Conservation (phyloP, 2,113 vertebrate species). For the Uropsilus gracilis region DNA sequence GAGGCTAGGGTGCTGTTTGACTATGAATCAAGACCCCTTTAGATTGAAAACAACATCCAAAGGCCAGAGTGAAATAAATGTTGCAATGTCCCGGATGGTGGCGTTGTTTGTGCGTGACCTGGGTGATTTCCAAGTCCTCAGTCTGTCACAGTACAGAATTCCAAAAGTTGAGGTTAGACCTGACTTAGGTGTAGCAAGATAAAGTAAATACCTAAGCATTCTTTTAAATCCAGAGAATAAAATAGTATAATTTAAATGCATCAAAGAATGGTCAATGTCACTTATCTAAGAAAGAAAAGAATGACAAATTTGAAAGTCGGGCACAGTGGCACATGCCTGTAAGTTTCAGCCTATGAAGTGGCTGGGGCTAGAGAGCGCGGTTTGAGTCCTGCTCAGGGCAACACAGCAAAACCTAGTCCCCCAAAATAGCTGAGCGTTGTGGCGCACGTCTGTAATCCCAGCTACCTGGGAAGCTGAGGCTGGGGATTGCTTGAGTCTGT, state of each 20-base stretch:
- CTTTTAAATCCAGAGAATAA: not conserved
- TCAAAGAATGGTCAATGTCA: not conserved
- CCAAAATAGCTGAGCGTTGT: no score
- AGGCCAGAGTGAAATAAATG: not conserved
- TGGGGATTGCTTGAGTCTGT: no score
- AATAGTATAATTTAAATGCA: not conserved
- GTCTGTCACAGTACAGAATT: not conserved
- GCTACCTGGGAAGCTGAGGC: no score
- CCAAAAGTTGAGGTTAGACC: not conserved
- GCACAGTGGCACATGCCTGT: no score
- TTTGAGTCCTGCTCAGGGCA: no score
- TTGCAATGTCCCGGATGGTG: not conserved
- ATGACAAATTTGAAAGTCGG: no score
- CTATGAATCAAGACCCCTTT: not conserved
- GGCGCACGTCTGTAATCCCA: no score
- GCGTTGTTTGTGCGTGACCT: not conserved
- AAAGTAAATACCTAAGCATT: not conserved
- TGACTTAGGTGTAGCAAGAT: not conserved
- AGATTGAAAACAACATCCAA: not conserved
- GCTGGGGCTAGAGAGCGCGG: no score
- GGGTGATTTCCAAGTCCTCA: not conserved
- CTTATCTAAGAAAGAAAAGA: not conserved
- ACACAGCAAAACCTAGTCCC: no score
- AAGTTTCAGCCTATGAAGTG: no score
- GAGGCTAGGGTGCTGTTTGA: not conserved